phyloP scores from a whole-genome alignment of 2,888 invertebrate genomes.

The Harpagoxenus sublaevis region DNA sequence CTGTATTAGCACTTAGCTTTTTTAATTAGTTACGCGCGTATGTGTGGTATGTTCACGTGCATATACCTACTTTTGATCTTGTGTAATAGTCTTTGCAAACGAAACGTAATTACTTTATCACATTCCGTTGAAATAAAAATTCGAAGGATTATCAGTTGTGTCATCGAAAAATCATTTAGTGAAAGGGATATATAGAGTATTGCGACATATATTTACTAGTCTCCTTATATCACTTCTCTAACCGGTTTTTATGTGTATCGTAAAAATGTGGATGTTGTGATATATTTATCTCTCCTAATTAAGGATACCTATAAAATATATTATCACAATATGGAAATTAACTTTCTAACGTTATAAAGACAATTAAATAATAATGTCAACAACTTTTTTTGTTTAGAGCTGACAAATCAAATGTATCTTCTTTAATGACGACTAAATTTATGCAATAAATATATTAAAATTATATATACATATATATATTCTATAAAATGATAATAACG shows the following conservation, averaged over 20 bases:
- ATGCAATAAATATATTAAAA: background rate
- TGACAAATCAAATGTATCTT: background rate
- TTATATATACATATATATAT: background rate
- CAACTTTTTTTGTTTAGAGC: background rate
- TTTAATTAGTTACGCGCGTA: background rate
- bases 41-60: background rate
- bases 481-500: background rate
- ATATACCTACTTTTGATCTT: background rate
- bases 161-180: background rate
- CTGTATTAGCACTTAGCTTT: background rate
- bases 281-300: background rate
- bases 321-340: background rate
- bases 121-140: background rate
- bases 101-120: background rate
- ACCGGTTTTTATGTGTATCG: background rate
- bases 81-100: background rate
- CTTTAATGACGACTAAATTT: background rate
- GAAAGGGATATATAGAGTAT: background rate
- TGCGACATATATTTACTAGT: background rate
- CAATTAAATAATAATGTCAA: background rate
- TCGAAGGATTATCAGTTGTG: background rate
- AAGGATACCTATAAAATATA: background rate
- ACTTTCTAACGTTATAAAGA: background rate
- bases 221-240: conserved; percentile 4
- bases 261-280: background rate